Base-by-base conservation (phyloP, 2,888 invertebrate genomes). In the Anarsia innoxiella region DNA sequence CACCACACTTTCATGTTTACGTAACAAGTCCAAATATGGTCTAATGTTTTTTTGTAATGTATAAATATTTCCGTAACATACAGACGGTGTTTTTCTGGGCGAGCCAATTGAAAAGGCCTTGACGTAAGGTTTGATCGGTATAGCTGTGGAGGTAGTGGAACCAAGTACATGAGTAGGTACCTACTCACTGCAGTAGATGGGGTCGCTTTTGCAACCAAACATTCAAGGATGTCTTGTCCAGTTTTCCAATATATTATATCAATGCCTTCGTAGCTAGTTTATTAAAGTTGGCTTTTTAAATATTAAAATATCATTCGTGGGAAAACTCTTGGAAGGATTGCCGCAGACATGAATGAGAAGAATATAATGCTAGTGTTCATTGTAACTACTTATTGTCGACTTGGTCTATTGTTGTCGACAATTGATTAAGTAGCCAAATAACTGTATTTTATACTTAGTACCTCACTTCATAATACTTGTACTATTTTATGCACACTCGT, bases 171-270 rank as follows among this genome's bases (percentile, higher is more conserved):
- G 19, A 8, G 33, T 37, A 37, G 12, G 23, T 25, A 41, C 31
- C 28, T 37, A 41, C 27, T 27, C 12, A 8, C 27, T 16, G 14
- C 16, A 27, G 31, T 29, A 26, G 33, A 35, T 40, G 42, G 41
- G 46, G 35, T 40, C 36, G 36, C 41, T 51, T 51, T 55, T 47
- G 50, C 50, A 54, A 54, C 45, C 40, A 45, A 35, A 19, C 35
- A 46, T 42, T 50, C 55, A 53, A 55, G 48, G 50, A 47, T 48
- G 37, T 47, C 48, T 40, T 42, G 48, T 49, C 42, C 27, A 31
- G 25, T 36, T 36, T 36, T 36, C 23, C 30, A 25, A n/a, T 36
- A 15, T 15, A 28, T 13, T 27, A 16, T 27, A n/a, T 19, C 19
- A 19, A 19, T 19, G 11, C 2, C 6, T 27, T 11, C 2, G 6